Evolutionary conservation across 2,797 vertebrate genomes (phyloP).

Genomic region (Arctocebus calabarensis): DNA sequence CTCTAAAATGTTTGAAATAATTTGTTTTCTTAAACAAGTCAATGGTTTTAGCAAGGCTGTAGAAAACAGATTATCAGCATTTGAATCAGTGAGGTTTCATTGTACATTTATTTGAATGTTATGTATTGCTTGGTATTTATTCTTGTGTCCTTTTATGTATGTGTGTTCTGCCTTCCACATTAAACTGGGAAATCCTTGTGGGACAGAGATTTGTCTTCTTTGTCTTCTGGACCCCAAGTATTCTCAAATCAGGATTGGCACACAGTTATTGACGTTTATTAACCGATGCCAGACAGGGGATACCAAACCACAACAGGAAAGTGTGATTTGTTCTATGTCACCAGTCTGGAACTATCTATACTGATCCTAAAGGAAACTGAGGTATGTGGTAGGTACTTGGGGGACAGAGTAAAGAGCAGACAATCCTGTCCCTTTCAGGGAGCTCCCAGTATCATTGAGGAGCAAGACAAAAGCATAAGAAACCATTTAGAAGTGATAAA

Average conservation of each 20-base stretch:
- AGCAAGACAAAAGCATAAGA: conserved; percentile 56
- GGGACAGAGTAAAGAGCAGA: conserved; percentile 68
- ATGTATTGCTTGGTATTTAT: conserved; percentile 59
- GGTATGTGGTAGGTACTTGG: conserved; percentile 64
- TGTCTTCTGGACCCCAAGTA: conserved; percentile 77
- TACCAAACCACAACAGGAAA: background rate
- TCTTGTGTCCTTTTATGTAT: conserved; percentile 63
- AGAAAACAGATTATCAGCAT: conserved; percentile 36
- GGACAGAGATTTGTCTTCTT: conserved; percentile 73
- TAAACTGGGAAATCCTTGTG: conserved; percentile 72
- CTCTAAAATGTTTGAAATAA: conserved; percentile 50
- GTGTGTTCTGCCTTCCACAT: conserved; percentile 73
- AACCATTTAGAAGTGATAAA: conserved; percentile 43
- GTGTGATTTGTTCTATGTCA: conserved; percentile 20
- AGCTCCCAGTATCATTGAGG: conserved; percentile 56
- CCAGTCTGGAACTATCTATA: conserved; percentile 49
- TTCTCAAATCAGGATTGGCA: conserved; percentile 65
- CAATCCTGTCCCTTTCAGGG: conserved; percentile 46
- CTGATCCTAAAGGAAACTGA: conserved; percentile 35
- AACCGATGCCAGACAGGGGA: background rate
- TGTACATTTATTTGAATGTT: conserved; percentile 54
- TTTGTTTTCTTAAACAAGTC: conserved; percentile 52
- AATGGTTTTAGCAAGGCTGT: conserved; percentile 11
- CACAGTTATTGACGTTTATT: conserved; percentile 39
- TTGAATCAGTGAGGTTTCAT: conserved; percentile 12